These are phyloP conservation scores for Crax fasciolata DNA, from an alignment of 2,797 vertebrate species.

Conservation along the genomic window DNA sequence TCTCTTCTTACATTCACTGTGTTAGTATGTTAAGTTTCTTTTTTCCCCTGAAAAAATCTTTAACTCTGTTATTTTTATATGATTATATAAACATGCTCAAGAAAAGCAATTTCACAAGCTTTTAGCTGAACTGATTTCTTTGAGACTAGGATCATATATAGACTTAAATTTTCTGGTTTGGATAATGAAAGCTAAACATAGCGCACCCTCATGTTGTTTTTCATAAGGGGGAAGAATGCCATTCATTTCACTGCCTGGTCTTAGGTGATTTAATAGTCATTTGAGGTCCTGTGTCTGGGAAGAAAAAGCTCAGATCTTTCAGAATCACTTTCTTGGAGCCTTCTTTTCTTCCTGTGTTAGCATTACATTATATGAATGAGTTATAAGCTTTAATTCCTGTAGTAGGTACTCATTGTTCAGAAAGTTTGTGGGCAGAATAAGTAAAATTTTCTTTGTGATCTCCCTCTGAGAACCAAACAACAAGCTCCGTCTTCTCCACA, in stretches of 20 bases:
- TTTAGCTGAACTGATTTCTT: constrained; percentile 45
- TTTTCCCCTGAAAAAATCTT: background rate
- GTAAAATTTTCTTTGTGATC: constrained; percentile 65
- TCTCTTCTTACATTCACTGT: constrained; percentile 36
- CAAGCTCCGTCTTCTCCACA: constrained; percentile 57
- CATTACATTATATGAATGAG: constrained; percentile 43
- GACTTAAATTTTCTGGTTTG: background rate
- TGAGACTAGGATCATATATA: background rate
- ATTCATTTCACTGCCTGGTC: background rate
- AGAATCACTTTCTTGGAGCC: constrained; percentile 26
- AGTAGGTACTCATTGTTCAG: constrained; percentile 61
- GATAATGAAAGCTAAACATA: background rate
- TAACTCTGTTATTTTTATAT: constrained; percentile 29
- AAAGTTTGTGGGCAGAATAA: constrained; percentile 58
- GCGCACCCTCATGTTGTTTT: background rate
- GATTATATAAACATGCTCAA: background rate
- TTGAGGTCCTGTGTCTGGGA: constrained; percentile 14
- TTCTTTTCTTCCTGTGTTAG: constrained; percentile 36
- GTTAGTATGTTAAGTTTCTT: background rate
- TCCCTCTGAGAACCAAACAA: constrained; percentile 56
- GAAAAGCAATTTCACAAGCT: constrained; percentile 22
- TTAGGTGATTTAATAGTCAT: constrained; percentile 36
- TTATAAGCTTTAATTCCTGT: constrained; percentile 62
- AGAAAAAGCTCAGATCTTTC: constrained; percentile 54
- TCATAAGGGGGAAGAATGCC: background rate